A percentile compares a stretch with the other conserved stretches of the same genome.
Conservation (phyloP, 2,113 vertebrate species). For the Petroica traversi region DNA sequence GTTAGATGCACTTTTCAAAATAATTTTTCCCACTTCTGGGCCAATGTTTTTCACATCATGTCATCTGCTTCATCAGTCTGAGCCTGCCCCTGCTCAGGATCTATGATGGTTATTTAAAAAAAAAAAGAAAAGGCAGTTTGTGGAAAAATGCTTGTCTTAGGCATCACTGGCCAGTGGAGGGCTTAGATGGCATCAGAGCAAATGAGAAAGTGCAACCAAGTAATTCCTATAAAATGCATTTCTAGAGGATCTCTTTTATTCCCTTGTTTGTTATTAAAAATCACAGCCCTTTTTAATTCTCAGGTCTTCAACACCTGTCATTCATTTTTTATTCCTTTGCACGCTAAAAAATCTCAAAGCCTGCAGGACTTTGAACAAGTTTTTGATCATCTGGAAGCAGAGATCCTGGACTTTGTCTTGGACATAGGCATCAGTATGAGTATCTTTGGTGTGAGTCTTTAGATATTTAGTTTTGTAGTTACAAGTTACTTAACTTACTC, state of each 20-base stretch:
- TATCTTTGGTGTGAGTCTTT: neutral
- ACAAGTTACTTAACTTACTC: neutral
- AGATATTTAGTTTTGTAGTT: neutral
- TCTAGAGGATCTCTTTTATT: neutral
- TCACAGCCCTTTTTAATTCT: neutral
- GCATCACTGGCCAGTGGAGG: neutral
- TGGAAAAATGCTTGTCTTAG: neutral
- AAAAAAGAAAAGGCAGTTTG: no score
- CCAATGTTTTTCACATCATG: neutral
- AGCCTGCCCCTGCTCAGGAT: neutral
- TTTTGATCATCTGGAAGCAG: neutral
- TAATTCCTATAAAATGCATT: neutral
- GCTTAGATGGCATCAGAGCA: neutral
- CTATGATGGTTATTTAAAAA: neutral
- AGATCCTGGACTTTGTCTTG: neutral
- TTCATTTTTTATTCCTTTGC: neutral
- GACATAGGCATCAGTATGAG: neutral
- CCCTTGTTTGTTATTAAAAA: neutral
- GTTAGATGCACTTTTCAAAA: neutral
- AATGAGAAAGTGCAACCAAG: neutral
- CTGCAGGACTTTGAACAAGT: neutral
- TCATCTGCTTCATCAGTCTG: neutral
- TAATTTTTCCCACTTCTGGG: neutral
- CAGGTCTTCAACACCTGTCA: neutral
- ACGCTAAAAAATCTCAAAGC: neutral